These are phyloP conservation scores for Staurois parvus DNA, from an alignment of 2,797 vertebrate genomes.

Conservation along the genomic window DNA sequence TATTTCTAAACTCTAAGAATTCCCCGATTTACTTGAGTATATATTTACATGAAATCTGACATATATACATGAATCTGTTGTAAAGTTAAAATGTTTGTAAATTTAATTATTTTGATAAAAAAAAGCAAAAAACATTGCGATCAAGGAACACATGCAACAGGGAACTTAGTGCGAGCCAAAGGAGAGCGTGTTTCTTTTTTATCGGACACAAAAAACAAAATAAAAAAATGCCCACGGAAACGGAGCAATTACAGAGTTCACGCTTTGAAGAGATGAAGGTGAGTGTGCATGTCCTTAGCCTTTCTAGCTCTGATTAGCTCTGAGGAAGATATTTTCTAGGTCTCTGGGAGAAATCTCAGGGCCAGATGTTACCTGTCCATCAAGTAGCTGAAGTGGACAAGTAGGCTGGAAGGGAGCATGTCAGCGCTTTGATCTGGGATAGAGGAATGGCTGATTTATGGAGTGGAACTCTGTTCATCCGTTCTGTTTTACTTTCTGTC, in stretches of 20 bases:
- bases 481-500: slow-evolving; percentile 94
- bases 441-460: slow-evolving; percentile 97
- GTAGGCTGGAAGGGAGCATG: slow-evolving; percentile 96
- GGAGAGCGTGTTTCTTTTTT: slow-evolving; percentile 4
- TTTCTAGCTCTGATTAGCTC: slow-evolving; percentile 79
- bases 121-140: too few relatives aligned
- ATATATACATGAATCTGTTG: background rate
- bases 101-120: background rate
- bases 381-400: slow-evolving; percentile 96
- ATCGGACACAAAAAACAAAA: slow-evolving; percentile 33
- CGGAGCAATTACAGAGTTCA: slow-evolving; percentile 59
- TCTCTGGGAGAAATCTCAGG: slow-evolving; percentile 83
- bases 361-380: slow-evolving; percentile 98
- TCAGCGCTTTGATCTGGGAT: slow-evolving; percentile 95
- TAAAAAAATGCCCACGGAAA: slow-evolving; percentile 48
- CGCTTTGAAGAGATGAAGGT: slow-evolving; percentile 78
- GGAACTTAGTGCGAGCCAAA: background rate
- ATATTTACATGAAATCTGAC: background rate
- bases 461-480: slow-evolving; percentile 96
- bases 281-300: slow-evolving; percentile 70
- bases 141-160: background rate
- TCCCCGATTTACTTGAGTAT: background rate
- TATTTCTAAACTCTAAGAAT: background rate
- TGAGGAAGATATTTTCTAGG: slow-evolving; percentile 81
- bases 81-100: background rate